These are phyloP conservation scores for Agapetus fuscipes DNA, from an alignment of 2,888 invertebrate genomes.

Conservation along the genomic window DNA sequence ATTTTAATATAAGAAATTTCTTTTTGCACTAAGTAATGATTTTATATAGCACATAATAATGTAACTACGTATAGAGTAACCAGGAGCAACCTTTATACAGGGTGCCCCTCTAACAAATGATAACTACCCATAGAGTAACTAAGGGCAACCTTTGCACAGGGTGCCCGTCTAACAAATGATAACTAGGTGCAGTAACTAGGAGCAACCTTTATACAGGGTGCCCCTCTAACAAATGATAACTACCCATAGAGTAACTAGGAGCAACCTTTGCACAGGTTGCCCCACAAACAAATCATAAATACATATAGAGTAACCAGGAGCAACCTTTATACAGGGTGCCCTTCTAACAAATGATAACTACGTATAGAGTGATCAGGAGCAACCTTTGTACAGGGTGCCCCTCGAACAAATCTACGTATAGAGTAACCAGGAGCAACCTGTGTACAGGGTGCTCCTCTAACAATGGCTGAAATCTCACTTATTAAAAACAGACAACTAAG, in stretches of 20 bases:
- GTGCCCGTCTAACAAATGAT: no score
- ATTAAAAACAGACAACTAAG: no score
- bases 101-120: neutral
- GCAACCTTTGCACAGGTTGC: no score
- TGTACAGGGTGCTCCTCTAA: neutral
- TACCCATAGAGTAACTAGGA: no score
- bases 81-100: neutral
- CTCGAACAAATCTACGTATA: no score
- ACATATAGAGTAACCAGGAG: no score
- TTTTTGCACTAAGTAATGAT: constrained; percentile 17
- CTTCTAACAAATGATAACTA: neutral
- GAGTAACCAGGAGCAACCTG: neutral
- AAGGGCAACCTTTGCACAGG: no score
- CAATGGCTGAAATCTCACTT: no score
- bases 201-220: neutral
- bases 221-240: neutral
- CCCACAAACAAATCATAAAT: no score
- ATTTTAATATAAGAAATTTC: constrained; percentile 17
- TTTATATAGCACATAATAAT: constrained; percentile 9
- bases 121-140: neutral
- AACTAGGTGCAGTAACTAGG: no score
- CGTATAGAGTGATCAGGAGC: no score
- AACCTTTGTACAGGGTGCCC: no score
- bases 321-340: neutral
- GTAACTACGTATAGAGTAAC: neutral